Evolutionary conservation across 2,888 invertebrate genomes (phyloP).

Genomic region (Melinaea marsaeus): DNA sequence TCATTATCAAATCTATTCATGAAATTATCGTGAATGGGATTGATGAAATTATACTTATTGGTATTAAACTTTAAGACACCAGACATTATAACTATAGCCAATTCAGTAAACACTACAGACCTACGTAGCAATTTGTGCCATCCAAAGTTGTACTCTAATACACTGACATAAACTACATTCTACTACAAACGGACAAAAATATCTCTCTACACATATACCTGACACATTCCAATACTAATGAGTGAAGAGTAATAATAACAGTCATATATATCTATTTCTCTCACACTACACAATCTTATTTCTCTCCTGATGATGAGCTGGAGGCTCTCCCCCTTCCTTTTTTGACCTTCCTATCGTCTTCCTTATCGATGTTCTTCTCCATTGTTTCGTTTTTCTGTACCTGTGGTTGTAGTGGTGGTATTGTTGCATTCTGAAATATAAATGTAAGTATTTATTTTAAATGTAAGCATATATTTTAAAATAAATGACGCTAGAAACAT

Average conservation of each 20-base stretch:
- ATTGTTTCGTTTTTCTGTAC: constrained; percentile 38
- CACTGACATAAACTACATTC: constrained; percentile 19
- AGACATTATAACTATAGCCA: background rate
- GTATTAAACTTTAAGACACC: too few species aligned
- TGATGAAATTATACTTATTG: too few species aligned
- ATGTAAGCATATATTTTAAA: background rate
- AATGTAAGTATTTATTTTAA: background rate
- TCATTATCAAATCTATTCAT: background rate
- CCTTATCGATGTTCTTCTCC: constrained; percentile 43
- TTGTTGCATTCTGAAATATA: constrained; percentile 40
- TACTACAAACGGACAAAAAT: constrained; percentile 39
- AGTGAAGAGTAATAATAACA: constrained; percentile 9
- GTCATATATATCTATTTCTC: constrained; percentile 15
- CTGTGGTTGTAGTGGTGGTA: constrained; percentile 37
- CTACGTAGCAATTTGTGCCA: constrained; percentile 19
- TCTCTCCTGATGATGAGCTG: constrained; percentile 69
- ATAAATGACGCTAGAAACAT: background rate
- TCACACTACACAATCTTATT: constrained; percentile 42
- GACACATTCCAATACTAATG: background rate
- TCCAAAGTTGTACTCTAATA: constrained; percentile 28
- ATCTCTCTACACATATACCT: constrained; percentile 29
- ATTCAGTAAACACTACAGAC: constrained; percentile 1
- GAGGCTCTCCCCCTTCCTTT: constrained; percentile 66
- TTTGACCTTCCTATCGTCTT: constrained; percentile 54
- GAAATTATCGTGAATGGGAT: background rate